Conservation (phyloP, 2,888 invertebrate species). For the Lysandra coridon region DNA sequence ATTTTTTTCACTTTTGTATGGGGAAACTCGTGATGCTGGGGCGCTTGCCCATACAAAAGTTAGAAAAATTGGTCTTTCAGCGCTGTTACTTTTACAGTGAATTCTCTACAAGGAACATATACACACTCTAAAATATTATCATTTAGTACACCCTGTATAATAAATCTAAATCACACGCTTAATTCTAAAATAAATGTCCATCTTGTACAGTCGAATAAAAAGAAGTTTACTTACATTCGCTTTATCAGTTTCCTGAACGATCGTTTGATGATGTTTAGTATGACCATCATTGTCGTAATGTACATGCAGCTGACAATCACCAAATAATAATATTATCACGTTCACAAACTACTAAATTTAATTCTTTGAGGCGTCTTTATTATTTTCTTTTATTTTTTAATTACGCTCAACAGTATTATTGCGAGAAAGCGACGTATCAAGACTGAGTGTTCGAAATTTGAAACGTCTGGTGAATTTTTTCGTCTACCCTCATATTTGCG, state of each 20-base stretch:
- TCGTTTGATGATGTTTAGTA: slow-evolving; percentile 51
- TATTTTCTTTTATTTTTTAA: background rate
- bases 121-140: too few species aligned
- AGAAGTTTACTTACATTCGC: slow-evolving; percentile 57
- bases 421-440: background rate
- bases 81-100: too few species aligned
- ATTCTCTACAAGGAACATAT: too few species aligned
- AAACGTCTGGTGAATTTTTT: background rate
- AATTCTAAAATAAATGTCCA: too few species aligned
- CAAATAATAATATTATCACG: slow-evolving; percentile 4
- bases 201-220: background rate
- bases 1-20: too few species aligned
- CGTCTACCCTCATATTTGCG: background rate
- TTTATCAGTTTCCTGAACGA: slow-evolving; percentile 56
- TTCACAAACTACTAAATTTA: slow-evolving; percentile 6
- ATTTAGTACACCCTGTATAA: too few species aligned
- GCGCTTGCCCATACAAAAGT: too few species aligned
- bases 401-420: background rate
- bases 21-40: too few species aligned
- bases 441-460: background rate
- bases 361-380: background rate
- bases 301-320: slow-evolving; percentile 26
- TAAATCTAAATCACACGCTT: too few species aligned
- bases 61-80: too few species aligned
- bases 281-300: slow-evolving; percentile 40